phyloP scores from a whole-genome alignment of 2,888 invertebrate species.

The Agapostemon virescens region DNA sequence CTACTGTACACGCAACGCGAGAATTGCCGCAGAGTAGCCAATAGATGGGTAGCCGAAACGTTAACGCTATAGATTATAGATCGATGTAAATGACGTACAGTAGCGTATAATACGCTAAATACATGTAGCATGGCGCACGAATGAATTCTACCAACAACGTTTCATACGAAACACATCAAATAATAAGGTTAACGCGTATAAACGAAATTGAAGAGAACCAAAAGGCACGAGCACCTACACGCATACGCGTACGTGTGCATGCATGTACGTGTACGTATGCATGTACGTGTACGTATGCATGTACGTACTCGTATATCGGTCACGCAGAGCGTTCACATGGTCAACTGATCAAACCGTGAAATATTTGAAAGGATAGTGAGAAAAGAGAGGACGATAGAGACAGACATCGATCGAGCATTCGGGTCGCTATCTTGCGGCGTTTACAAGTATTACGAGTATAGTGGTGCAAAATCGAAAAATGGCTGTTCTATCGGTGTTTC shows the following conservation, averaged over 20 bases:
- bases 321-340: neutral
- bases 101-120: neutral
- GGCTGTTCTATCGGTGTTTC: slow-evolving; percentile 70
- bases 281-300: neutral
- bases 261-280: no score
- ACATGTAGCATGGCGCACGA: neutral
- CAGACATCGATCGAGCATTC: slow-evolving; percentile 61
- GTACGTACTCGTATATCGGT: neutral
- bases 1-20: neutral
- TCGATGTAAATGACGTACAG: neutral
- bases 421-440: slow-evolving; percentile 62
- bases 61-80: neutral
- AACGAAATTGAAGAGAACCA: neutral
- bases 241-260: neutral
- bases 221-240: no score
- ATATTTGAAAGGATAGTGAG: slow-evolving; percentile 40
- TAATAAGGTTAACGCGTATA: neutral
- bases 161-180: neutral
- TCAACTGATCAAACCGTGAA: slow-evolving; percentile 26
- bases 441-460: slow-evolving; percentile 51
- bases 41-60: neutral
- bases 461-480: slow-evolving; percentile 69
- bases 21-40: neutral
- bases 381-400: slow-evolving; percentile 22
- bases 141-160: neutral